Evolutionary conservation across 2,113 vertebrate genomes (phyloP).

Genomic region (Actenoides hombroni): DNA sequence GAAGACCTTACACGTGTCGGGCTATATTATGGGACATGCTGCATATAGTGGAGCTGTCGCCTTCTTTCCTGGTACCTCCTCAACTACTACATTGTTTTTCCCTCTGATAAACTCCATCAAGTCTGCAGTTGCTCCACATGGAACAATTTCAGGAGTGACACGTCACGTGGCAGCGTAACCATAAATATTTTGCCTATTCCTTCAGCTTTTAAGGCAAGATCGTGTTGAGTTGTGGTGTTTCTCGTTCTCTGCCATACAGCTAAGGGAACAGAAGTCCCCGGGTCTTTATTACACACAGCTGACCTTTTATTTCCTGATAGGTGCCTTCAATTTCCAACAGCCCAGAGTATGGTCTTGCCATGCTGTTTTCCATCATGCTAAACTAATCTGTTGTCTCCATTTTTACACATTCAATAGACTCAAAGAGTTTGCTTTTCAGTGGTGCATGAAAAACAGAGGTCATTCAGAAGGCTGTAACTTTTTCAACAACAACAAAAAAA

Average conservation of each 20-base stretch:
- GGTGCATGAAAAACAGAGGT: constrained; percentile 9
- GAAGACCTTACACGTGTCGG: background rate
- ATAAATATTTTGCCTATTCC: background rate
- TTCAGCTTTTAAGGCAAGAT: background rate
- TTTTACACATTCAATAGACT: background rate
- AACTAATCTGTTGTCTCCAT: background rate
- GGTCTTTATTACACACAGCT: background rate
- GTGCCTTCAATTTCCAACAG: constrained; percentile 4
- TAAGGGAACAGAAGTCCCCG: background rate
- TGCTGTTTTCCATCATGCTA: background rate
- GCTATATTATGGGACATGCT: background rate
- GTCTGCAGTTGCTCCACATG: background rate
- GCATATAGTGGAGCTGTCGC: accelerated
- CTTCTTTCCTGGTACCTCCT: background rate
- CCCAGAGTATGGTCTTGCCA: background rate
- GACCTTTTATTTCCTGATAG: constrained; percentile 22
- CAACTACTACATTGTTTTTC: background rate
- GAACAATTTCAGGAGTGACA: background rate
- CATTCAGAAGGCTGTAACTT: constrained; percentile 13
- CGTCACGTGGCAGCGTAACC: background rate
- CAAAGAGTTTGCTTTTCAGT: background rate
- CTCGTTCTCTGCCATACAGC: background rate
- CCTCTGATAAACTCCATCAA: background rate
- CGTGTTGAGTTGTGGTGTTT: background rate
- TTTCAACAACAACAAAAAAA: background rate